Evolutionary conservation across 2,113 vertebrate species (phyloP).

Genomic region (Ailurus styani): DNA sequence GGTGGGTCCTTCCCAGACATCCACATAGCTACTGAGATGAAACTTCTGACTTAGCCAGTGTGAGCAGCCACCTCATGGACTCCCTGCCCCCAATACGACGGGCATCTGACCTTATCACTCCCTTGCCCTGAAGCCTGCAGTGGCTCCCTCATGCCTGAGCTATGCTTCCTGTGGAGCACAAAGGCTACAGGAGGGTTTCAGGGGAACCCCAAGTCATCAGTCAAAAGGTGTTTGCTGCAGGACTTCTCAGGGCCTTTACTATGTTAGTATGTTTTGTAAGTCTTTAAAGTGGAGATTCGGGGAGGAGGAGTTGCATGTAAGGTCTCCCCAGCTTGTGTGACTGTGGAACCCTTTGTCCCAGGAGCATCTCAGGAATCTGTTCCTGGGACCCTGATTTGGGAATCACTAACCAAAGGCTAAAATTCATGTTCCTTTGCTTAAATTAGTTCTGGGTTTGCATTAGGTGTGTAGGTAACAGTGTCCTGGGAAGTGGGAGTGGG

Average conservation of each 20-base stretch:
- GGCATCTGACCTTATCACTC: neutral
- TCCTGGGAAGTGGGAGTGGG: neutral
- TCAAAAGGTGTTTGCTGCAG: neutral
- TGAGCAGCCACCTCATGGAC: neutral
- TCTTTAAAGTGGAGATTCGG: neutral
- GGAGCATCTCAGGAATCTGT: neutral
- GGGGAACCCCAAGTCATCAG: neutral
- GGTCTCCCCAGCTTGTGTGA: neutral
- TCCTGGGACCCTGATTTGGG: neutral
- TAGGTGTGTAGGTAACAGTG: neutral
- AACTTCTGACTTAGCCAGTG: neutral
- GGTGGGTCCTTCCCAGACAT: neutral
- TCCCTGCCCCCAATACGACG: neutral
- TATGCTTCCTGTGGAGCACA: neutral
- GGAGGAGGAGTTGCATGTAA: neutral
- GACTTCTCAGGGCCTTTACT: neutral
- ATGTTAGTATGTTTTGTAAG: neutral
- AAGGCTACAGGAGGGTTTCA: neutral
- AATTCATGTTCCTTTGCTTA: neutral
- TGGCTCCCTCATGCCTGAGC: neutral
- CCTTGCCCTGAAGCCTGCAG: neutral
- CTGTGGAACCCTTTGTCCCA: neutral
- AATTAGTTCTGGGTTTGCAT: neutral
- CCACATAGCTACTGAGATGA: neutral
- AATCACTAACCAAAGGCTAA: neutral